Conservation (phyloP, 2,888 invertebrate species). For the Andrena camellia region DNA sequence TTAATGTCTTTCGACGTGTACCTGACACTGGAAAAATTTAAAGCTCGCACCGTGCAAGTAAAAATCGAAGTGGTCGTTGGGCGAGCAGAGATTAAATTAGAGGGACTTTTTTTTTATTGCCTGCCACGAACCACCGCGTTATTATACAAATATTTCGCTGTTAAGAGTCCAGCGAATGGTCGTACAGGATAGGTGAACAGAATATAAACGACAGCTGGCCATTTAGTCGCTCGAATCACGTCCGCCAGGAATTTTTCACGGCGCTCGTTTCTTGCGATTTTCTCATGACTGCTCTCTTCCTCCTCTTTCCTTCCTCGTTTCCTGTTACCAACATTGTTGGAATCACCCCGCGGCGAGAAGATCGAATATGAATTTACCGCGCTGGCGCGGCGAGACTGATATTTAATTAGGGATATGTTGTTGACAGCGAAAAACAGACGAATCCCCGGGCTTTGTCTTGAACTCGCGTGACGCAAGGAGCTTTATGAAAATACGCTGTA, state of each 20-base stretch:
- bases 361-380: constrained; percentile 41
- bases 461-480: constrained; percentile 57
- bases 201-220: constrained; percentile 52
- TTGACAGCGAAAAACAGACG: constrained; percentile 45
- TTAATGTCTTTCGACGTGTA: too few species aligned
- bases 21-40: not conserved
- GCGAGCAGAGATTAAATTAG: not conserved
- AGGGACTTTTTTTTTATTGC: not conserved
- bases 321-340: not conserved
- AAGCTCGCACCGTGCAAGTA: not conserved
- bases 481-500: constrained; percentile 70
- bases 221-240: constrained; percentile 61
- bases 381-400: constrained; percentile 49
- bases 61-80: not conserved
- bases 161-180: constrained; percentile 34
- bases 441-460: constrained; percentile 65
- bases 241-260: constrained; percentile 58
- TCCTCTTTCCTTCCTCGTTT: not conserved
- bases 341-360: not conserved
- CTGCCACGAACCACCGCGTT: constrained; percentile 1
- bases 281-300: constrained; percentile 33
- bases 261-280: constrained; percentile 42
- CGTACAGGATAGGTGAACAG: constrained; percentile 14
- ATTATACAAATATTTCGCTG: constrained; percentile 49
- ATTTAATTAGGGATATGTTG: constrained; percentile 71